Base-by-base conservation (phyloP, 2,888 invertebrate species). In the Gymnoscelis rufifasciata region DNA sequence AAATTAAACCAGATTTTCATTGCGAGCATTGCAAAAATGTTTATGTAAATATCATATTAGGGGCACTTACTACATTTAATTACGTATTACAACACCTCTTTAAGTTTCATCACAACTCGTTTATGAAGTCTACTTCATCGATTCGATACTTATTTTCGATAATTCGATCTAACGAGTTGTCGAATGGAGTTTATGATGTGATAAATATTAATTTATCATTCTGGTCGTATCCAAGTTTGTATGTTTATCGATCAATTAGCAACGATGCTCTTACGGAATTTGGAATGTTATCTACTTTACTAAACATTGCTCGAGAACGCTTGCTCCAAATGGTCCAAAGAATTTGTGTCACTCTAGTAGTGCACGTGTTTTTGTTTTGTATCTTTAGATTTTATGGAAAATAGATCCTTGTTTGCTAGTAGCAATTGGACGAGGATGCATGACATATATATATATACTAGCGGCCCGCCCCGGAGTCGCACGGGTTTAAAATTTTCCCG, bases 11-110 rank as follows among this genome's bases (percentile, higher is more conserved):
- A 33, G 15, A 14, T 33, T 33, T 15, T 11, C 27, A 42, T 44
- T 48, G 43, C 38, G 8, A 33, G 28, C 13, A 38, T 51, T 43
- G 43, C 43, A 43, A 50, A 53, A 52, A 48, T 28, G 48, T 52
- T 50, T 52, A 52, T 56, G 47, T 47, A 52, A 51, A 54, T 51
- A 51, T 33, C 19, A 36, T 49, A 46, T 52, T 43, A 46, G 50
- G 33, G 29, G 38, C 47, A 52, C 54, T 52, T 47, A 48, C 43
- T 33, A 19, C 44, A 39, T 40, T 50, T 52, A 51, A 52, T 55
- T 54, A 44, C 35, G 29, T 37, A 31, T 60, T 58, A 54, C 55
- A 43, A 52, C 52, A 45, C 38, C 50, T 47, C 42, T 46, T 41
- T 37, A 2, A 24, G 26, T 40, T 42, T 42, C 28, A 39, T 51